Percentiles rank a stretch among this genome's conserved stretches.
Conservation (phyloP, 2,113 vertebrate genomes). For the Pterocles gutturalis region DNA sequence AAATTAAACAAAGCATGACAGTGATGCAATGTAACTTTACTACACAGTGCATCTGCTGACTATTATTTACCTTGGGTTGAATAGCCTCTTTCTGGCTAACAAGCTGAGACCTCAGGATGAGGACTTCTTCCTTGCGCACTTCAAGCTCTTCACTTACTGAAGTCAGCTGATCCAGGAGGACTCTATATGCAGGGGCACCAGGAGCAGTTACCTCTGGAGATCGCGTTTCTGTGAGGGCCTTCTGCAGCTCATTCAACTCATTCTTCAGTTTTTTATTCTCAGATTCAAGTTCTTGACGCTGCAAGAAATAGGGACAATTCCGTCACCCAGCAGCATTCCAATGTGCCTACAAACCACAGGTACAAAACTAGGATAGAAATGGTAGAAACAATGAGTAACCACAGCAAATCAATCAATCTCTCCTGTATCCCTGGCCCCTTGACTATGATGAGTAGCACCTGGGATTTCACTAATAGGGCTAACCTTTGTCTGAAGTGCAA, state of each 20-base stretch:
- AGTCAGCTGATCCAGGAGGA: slow-evolving; percentile 94
- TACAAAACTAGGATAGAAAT: neutral
- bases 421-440: neutral
- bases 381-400: neutral
- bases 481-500: neutral
- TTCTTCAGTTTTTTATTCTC: slow-evolving; percentile 98
- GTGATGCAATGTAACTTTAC: neutral
- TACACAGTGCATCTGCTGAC: neutral
- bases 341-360: neutral
- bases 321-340: neutral
- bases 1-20: neutral
- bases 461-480: neutral
- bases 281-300: slow-evolving; percentile 97
- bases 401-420: neutral
- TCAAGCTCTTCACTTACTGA: slow-evolving; percentile 94
- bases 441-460: neutral
- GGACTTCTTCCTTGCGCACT: slow-evolving; percentile 97
- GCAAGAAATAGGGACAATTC: neutral
- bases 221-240: slow-evolving; percentile 84
- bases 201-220: slow-evolving; percentile 84
- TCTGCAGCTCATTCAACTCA: slow-evolving; percentile 90
- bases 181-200: slow-evolving; percentile 90
- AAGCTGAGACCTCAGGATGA: slow-evolving; percentile 96
- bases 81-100: slow-evolving; percentile 97
- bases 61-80: slow-evolving; percentile 87